Evolutionary conservation across 2,797 vertebrate genomes (phyloP), one percentile per base, ranked within the genome.

Genomic region (Periophthalmus magnuspinnatus): DNA sequence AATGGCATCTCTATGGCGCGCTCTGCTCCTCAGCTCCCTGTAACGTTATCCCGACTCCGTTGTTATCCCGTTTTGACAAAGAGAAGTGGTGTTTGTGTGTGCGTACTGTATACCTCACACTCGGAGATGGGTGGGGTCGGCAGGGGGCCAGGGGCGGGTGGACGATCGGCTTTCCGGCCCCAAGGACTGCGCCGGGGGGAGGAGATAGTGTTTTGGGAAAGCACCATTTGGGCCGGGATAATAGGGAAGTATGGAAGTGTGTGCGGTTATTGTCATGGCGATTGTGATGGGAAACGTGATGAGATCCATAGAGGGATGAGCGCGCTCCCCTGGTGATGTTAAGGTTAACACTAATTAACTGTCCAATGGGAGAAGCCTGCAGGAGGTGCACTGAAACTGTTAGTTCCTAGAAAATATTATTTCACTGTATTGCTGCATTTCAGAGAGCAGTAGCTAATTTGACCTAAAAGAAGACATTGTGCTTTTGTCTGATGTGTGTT

Each of bases 121-220:
- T 65, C 38, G 52, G 59, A 38, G 33, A 65, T 74, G 65, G 61
- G 79, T 70, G 71, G 71, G 58, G 69, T 52, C 34, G 16, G 47
- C 47, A 17, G 16, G 14, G 32, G 62, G 64, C 67, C 48, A 72
- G 67, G 47, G 70, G 22, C 8, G 14, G 63, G 3, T 2, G 14
- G 57, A 36, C 2, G 78, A 77, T 90, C 71, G n/a, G n/a, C n/a
- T n/a, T 84, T 84, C 56, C 76, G 61, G 74, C 82, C 84, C 78
- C 24, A 2, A 74, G 87, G 80, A 82, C 54, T 33, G 16, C 16
- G 55, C 2, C 69, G 69, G 57, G 70, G 69, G 67, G 33, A 56
- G 62, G 69, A 73, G 70, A 79, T 72, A 56, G 73, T 79, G 73
- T 80, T 75, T 80, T 72, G 77, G 86, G 85, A 83, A 84, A 83